A percentile compares a stretch with the other conserved stretches of the same genome.
Conservation (phyloP, 2,113 vertebrate species). For the Melanotaenia duboulayi region DNA sequence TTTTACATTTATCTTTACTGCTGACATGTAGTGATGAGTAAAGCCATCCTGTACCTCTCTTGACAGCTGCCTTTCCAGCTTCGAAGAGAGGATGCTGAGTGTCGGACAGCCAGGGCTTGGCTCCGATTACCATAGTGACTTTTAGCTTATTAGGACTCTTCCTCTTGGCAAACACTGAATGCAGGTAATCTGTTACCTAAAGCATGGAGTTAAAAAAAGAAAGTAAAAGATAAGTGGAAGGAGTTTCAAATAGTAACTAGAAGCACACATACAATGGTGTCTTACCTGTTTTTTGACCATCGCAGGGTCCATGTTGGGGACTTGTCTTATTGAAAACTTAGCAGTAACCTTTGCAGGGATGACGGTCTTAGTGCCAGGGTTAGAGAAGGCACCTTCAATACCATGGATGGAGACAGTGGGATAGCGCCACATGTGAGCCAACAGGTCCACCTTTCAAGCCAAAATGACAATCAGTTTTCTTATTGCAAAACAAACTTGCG, state of each 20-base stretch:
- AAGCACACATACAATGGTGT: not conserved
- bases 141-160: slow-evolving; percentile 89
- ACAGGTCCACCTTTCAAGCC: slow-evolving; percentile 86
- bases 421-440: slow-evolving; percentile 89
- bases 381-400: slow-evolving; percentile 90
- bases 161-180: slow-evolving; percentile 86
- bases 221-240: not conserved
- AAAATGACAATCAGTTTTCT: too few species aligned
- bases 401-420: slow-evolving; percentile 92
- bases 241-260: not conserved
- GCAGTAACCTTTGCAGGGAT: slow-evolving; percentile 90
- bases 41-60: slow-evolving; percentile 80
- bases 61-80: slow-evolving; percentile 87
- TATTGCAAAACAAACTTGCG: too few species aligned
- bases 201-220: not conserved
- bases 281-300: slow-evolving; percentile 88
- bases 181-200: slow-evolving; percentile 85
- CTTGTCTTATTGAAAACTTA: slow-evolving; percentile 94
- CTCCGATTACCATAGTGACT: slow-evolving; percentile 85
- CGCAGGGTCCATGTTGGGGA: slow-evolving; percentile 87
- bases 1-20: too few species aligned
- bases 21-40: not conserved
- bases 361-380: slow-evolving; percentile 89
- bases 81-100: slow-evolving; percentile 80
- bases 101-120: slow-evolving; percentile 87